Base-by-base conservation (phyloP, 2,113 vertebrate genomes). In the Carlito syrichta region DNA sequence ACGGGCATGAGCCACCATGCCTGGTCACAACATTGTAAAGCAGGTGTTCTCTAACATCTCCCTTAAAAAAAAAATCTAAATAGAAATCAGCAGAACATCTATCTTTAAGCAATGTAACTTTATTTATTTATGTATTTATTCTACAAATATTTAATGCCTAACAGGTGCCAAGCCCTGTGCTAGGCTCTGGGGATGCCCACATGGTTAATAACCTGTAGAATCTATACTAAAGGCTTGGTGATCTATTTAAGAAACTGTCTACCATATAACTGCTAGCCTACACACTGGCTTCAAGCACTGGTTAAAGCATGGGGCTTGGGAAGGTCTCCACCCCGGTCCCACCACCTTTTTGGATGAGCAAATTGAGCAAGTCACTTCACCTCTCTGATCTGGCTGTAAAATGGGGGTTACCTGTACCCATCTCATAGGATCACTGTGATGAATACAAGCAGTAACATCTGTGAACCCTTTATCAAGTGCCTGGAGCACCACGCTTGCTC, bases 21-120 rank as follows among this genome's bases (percentile, higher is more conserved):
- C n/a, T n/a, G n/a, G n/a, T n/a, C n/a, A n/a, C n/a, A 85, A 94
- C 89, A 79, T 40, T 38, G 88, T 77, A 97, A 94, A 94, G 81
- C 77, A 85, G 71, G 85, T 95, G 48, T 83, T 91, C 82, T 88
- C 76, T n/a, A 68, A 87, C 27, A 40, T 40, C 88, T 94, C 60
- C 63, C 73, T 86, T 56, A 23, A 66, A 62, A 30, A 83, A 74
- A 27, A 84, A 85, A 73, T 43, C 73, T 78, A 89, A 93, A 63
- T 83, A 77, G 71, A 96, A 88, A 94, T 2, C 13, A 9, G 50
- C 56, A 77, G 56, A 91, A 89, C 13, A 48, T 25, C 68, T 94
- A 40, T 56, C 82, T 93, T 85, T 83, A 89, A 86, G 82, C 66
- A 50, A 92, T 62, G 4, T 60, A 56, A 91, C 63, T 40, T 83